phyloP scores from a whole-genome alignment of 2,888 invertebrate species.

The Agonopterix arenella region DNA sequence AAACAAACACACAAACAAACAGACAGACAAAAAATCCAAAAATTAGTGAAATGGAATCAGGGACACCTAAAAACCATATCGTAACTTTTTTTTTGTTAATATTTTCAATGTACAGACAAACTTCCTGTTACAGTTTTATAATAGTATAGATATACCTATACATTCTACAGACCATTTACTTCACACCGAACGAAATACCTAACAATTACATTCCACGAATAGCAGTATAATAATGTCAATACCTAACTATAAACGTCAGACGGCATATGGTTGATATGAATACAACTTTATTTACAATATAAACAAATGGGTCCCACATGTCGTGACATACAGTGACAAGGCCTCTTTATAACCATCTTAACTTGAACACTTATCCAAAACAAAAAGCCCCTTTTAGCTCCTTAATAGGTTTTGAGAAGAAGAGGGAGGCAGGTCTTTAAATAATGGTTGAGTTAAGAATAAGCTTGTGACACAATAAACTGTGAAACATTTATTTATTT shows the following conservation, averaged over 20 bases:
- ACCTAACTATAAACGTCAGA: conserved; percentile 3
- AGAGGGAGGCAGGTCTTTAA: conserved; percentile 19
- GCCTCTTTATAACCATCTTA: conserved; percentile 33
- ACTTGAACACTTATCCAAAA: conserved; percentile 16
- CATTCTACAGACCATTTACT: no score
- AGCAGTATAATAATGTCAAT: conserved; percentile 1
- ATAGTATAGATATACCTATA: no score
- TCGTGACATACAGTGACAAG: conserved; percentile 66
- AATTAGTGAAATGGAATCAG: no score
- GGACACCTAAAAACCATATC: no score
- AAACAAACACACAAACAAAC: no score
- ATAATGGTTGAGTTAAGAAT: conserved; percentile 31
- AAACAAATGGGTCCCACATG: conserved; percentile 69
- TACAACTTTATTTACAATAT: conserved; percentile 59
- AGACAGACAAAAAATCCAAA: no score
- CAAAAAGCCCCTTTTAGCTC: neutral
- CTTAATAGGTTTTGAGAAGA: neutral
- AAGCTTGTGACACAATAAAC: conserved; percentile 66
- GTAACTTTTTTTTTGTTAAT: no score
- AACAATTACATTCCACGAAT: no score
- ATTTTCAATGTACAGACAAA: no score
- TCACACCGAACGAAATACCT: no score
- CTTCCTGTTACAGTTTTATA: no score
- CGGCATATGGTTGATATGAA: conserved; percentile 26
- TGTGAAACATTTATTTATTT: conserved; percentile 62